phyloP scores from a whole-genome alignment of 2,797 vertebrate species.

The Holocentrus rufus region DNA sequence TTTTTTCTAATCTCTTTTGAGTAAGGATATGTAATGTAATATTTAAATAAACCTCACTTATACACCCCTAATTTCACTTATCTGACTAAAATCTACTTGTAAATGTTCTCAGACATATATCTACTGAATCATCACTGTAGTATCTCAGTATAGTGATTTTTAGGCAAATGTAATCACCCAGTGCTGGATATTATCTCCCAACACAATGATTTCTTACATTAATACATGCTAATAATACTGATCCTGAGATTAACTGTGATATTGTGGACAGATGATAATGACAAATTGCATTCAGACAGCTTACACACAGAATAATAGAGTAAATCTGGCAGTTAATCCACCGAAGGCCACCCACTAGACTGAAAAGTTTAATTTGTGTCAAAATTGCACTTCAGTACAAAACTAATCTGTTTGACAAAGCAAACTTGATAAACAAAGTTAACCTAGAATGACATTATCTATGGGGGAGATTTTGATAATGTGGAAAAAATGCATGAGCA shows the following conservation, averaged over 20 bases:
- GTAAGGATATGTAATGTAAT: no score
- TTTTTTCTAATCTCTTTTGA: not conserved
- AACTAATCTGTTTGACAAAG: not conserved
- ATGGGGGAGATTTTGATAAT: not conserved
- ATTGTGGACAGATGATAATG: not conserved
- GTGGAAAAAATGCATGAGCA: constrained; percentile 9
- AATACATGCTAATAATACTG: no score
- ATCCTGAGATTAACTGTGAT: not conserved
- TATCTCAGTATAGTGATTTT: no score
- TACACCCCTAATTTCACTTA: no score
- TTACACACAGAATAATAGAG: not conserved
- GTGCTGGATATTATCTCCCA: not conserved
- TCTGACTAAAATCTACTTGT: not conserved
- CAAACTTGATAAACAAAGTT: constrained; percentile 17
- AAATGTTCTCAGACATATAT: no score
- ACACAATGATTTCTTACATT: not conserved
- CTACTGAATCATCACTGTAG: not conserved
- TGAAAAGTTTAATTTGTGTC: not conserved
- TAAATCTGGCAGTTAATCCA: not conserved
- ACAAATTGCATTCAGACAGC: not conserved
- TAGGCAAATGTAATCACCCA: no score
- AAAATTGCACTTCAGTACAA: not conserved
- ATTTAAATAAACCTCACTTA: no score
- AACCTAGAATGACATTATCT: constrained; percentile 19
- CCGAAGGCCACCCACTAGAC: not conserved